Conservation (phyloP, 2,888 invertebrate genomes). For the Eugnorisma glareosa region DNA sequence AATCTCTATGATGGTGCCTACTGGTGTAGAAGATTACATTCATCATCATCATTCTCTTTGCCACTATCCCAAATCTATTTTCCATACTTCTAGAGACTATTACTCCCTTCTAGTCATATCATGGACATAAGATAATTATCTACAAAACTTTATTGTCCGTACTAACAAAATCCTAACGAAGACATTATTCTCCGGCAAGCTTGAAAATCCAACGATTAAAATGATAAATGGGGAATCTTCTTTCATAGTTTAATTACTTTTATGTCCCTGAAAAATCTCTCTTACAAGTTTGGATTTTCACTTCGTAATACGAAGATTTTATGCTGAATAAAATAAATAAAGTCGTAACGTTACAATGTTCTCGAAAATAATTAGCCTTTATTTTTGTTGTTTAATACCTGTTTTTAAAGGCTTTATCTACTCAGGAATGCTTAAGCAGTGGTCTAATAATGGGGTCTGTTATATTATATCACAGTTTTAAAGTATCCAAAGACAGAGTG, state of each 20-base stretch:
- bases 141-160: neutral
- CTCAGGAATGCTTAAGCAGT: neutral
- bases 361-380: neutral
- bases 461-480: neutral
- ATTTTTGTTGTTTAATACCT: neutral
- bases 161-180: constrained; percentile 12
- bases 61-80: neutral
- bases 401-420: neutral
- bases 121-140: neutral
- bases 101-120: neutral
- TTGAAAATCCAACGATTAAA: neutral
- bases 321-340: neutral
- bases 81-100: neutral
- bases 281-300: neutral
- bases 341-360: neutral
- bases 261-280: neutral
- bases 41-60: neutral
- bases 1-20: neutral
- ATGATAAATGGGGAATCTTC: constrained; percentile 11
- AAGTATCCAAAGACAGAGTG: neutral
- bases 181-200: neutral
- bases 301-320: neutral
- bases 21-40: neutral
- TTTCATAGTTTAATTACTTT: constrained; percentile 18
- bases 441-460: neutral